Conservation (phyloP, 2,113 vertebrate genomes). For the Myiagra hebetior region DNA sequence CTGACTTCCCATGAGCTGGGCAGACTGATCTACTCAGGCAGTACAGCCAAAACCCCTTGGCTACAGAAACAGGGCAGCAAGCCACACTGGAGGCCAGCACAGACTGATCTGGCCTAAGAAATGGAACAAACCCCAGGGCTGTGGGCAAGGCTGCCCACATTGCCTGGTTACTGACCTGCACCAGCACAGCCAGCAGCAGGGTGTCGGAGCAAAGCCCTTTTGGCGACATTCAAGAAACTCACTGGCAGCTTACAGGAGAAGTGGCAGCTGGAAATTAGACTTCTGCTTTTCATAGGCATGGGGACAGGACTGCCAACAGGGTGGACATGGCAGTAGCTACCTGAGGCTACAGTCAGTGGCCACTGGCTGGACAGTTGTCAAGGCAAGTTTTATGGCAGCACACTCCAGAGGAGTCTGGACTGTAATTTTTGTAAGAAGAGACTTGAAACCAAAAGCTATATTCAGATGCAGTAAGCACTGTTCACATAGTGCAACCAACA, state of each 20-base stretch:
- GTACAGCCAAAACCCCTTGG: background rate
- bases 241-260: background rate
- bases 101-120: background rate
- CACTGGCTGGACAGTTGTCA: background rate
- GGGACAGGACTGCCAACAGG: background rate
- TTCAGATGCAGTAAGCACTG: background rate
- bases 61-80: background rate
- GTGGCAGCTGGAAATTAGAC: background rate
- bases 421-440: background rate
- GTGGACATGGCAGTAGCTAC: background rate
- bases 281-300: background rate
- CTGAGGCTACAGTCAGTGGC: background rate
- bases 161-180: background rate
- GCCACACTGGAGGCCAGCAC: background rate
- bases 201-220: background rate
- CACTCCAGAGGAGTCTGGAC: background rate
- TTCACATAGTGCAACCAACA: background rate
- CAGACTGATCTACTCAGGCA: background rate
- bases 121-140: background rate
- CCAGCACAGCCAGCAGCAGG: accelerated
- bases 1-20: background rate
- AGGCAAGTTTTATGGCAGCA: background rate
- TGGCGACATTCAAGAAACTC: background rate
- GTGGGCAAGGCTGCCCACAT: background rate
- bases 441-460: background rate